Evolutionary conservation across 2,888 invertebrate genomes (phyloP).

Genomic region (Anoncus sp.): DNA sequence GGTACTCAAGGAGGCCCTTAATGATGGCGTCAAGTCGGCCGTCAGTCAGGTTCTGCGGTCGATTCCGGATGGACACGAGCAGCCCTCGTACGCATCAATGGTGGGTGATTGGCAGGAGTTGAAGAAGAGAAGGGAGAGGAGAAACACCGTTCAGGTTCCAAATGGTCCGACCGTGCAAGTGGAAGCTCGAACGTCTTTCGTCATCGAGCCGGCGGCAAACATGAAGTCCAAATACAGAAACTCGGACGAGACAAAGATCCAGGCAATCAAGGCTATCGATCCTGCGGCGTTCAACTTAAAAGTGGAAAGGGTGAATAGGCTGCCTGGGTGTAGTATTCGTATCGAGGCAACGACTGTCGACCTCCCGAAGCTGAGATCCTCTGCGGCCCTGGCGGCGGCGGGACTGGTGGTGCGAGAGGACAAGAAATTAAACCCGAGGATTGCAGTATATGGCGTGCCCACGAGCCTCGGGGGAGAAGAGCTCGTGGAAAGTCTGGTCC

Average conservation of each 20-base stretch:
- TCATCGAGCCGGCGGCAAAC: slow-evolving; percentile 13
- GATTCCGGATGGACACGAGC: no score
- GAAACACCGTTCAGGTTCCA: not conserved
- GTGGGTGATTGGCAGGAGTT: not conserved
- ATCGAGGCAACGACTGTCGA: slow-evolving; percentile 30
- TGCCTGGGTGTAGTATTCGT: slow-evolving; percentile 10
- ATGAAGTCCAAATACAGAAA: not conserved
- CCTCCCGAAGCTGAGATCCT: slow-evolving; percentile 12
- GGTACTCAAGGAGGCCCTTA: no score
- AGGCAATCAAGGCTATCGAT: slow-evolving; percentile 3
- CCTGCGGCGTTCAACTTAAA: slow-evolving; percentile 7
- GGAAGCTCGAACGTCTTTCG: not conserved
- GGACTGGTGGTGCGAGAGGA: slow-evolving; percentile 33
- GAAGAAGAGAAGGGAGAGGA: not conserved
- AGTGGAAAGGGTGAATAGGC: slow-evolving; percentile 2
- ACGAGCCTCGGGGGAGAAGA: slow-evolving; percentile 7
- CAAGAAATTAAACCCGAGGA: slow-evolving; percentile 38
- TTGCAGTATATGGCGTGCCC: slow-evolving; percentile 28
- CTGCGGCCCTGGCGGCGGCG: not conserved
- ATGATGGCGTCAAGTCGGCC: no score
- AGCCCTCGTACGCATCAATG: not conserved
- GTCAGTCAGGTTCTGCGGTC: no score
- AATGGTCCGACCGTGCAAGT: slow-evolving; percentile 1
- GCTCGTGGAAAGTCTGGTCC: not conserved
- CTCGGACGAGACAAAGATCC: slow-evolving; percentile 23